Conservation (phyloP, 2,888 invertebrate species). For the Dynastes hyllus region DNA sequence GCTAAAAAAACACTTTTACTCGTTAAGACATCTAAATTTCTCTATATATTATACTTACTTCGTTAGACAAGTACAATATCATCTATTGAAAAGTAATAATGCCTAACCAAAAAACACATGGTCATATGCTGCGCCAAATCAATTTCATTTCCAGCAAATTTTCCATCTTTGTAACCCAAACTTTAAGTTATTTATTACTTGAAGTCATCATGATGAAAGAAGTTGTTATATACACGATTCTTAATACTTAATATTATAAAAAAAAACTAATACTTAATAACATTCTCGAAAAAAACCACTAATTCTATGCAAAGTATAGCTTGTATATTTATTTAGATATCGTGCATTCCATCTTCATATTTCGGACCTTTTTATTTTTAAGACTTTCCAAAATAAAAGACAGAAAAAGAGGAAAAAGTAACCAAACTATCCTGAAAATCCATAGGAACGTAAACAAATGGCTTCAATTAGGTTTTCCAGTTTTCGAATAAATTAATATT, state of each 20-base stretch:
- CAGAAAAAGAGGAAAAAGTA: too few relatives aligned
- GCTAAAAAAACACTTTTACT: neutral
- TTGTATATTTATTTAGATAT: slow-evolving; percentile 74
- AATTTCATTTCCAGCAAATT: neutral
- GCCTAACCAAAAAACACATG: neutral
- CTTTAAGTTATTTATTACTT: slow-evolving; percentile 28
- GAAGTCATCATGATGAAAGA: slow-evolving; percentile 18
- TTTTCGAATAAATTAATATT: slow-evolving; percentile 5
- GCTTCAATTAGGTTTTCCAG: neutral
- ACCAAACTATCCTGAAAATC: neutral
- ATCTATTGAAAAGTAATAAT: neutral
- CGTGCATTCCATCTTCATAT: slow-evolving; percentile 57
- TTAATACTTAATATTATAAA: slow-evolving; percentile 41
- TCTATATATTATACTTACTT: slow-evolving; percentile 16
- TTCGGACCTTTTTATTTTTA: slow-evolving; percentile 56
- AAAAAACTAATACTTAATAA: slow-evolving; percentile 45
- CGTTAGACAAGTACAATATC: slow-evolving; percentile 8
- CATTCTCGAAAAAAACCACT: slow-evolving; percentile 85
- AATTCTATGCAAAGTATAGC: slow-evolving; percentile 95
- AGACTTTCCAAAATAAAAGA: slow-evolving; percentile 46
- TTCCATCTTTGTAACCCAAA: neutral
- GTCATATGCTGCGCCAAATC: neutral
- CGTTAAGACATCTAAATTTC: slow-evolving; percentile 8
- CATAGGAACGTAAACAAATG: too few relatives aligned
- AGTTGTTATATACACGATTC: slow-evolving; percentile 45